A percentile compares a stretch with the other conserved stretches of the same genome.
These are phyloP conservation scores for Cheiracanthium punctorium DNA, from an alignment of 2,888 invertebrate species.

Conservation along the genomic window DNA sequence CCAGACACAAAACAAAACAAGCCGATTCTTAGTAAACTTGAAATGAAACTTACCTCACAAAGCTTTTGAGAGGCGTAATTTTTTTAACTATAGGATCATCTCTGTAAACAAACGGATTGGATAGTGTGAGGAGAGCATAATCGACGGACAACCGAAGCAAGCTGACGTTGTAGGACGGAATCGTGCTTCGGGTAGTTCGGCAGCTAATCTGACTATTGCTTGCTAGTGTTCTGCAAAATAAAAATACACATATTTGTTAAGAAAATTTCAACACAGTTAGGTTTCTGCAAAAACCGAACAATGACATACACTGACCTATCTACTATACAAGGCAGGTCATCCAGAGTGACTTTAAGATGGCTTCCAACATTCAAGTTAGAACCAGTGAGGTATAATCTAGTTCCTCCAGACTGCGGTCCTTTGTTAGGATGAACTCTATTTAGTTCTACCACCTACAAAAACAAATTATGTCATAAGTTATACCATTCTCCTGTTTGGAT, in stretches of 20 bases:
- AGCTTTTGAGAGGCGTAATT: slow-evolving; percentile 76
- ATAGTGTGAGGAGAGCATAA: slow-evolving; percentile 71
- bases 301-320: slow-evolving; percentile 86
- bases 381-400: slow-evolving; percentile 92
- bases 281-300: too few relatives aligned
- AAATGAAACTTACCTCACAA: slow-evolving; percentile 68
- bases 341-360: slow-evolving; percentile 82
- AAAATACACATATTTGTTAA: too few relatives aligned
- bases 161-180: slow-evolving; percentile 61
- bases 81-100: slow-evolving; percentile 76
- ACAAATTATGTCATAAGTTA: too few relatives aligned
- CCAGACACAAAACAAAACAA: too few relatives aligned
- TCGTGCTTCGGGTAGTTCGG: slow-evolving; percentile 68
- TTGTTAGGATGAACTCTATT: slow-evolving; percentile 87
- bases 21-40: too few relatives aligned
- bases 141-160: slow-evolving; percentile 70
- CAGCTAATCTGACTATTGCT: slow-evolving; percentile 78
- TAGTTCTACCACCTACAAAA: slow-evolving; percentile 83
- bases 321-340: slow-evolving; percentile 87
- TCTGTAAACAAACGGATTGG: slow-evolving; percentile 76
- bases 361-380: slow-evolving; percentile 95
- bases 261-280: too few relatives aligned
- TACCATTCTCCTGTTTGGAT: too few relatives aligned
- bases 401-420: slow-evolving; percentile 97
- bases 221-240: slow-evolving; percentile 79